Percentiles rank a stretch among this genome's conserved stretches.
Evolutionary conservation across 2,113 vertebrate genomes (phyloP).

Genomic region (Trachemys scripta): DNA sequence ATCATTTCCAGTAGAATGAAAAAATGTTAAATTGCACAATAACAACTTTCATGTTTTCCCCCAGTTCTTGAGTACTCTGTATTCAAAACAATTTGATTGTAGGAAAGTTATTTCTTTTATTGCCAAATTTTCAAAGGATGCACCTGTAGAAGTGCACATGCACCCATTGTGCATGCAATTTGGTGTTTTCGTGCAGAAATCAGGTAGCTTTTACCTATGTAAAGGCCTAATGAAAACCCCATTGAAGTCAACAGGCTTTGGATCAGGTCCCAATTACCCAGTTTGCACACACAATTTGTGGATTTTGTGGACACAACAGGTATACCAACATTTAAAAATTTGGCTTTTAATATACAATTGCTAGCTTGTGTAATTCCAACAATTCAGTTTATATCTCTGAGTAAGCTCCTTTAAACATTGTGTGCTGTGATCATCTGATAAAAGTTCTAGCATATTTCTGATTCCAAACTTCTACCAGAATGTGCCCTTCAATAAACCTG

Average conservation of each 20-base stretch:
- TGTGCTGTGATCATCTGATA: not conserved
- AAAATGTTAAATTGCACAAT: not conserved
- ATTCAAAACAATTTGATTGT: not conserved
- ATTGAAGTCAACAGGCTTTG: not conserved
- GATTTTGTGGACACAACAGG: not conserved
- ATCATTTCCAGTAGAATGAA: not conserved
- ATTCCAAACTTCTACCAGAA: not conserved
- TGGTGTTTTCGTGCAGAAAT: not conserved
- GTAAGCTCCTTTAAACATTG: not conserved
- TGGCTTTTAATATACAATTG: not conserved
- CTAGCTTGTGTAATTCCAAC: fast-evolving
- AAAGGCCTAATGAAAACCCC: not conserved
- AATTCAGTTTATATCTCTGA: not conserved
- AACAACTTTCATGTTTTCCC: not conserved
- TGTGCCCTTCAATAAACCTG: not conserved
- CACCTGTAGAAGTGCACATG: not conserved
- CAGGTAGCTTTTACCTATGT: not conserved
- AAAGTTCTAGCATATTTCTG: not conserved
- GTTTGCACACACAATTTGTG: not conserved
- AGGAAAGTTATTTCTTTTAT: not conserved
- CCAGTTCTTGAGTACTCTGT: not conserved
- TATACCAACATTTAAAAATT: not conserved
- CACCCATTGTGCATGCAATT: not conserved
- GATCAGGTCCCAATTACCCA: not conserved
- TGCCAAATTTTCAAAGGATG: fast-evolving